A percentile compares a stretch with the other conserved stretches of the same genome.
phyloP scores from a whole-genome alignment of 2,888 invertebrate genomes.

The Mechanitis mazaeus region DNA sequence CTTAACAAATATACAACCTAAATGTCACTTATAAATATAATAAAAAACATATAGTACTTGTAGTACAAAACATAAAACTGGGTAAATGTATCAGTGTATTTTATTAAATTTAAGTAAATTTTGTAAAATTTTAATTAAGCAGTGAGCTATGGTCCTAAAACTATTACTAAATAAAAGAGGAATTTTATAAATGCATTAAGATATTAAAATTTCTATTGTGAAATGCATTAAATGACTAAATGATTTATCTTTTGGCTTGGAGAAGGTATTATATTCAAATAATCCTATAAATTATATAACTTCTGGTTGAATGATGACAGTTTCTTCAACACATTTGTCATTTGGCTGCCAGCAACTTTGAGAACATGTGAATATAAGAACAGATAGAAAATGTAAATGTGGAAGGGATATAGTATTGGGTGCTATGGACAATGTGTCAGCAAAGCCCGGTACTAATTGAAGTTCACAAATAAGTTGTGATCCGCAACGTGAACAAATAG shows the following conservation, averaged over 20 bases:
- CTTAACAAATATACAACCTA: too few relatives aligned
- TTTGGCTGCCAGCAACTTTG: slow-evolving; percentile 89
- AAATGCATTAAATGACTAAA: slow-evolving; percentile 6
- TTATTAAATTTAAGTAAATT: too few relatives aligned
- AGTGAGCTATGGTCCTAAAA: too few relatives aligned
- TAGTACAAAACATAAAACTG: too few relatives aligned
- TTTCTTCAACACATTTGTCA: slow-evolving; percentile 81
- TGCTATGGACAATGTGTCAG: slow-evolving; percentile 80
- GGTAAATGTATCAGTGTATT: too few relatives aligned
- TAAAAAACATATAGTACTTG: too few relatives aligned
- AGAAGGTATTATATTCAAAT: slow-evolving; percentile 2
- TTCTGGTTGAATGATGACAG: slow-evolving; percentile 86
- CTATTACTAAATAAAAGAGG: neutral
- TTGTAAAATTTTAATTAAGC: too few relatives aligned
- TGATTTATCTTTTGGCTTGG: slow-evolving; percentile 11
- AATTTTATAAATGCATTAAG: neutral
- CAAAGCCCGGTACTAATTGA: slow-evolving; percentile 88
- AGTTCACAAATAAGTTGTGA: slow-evolving; percentile 86
- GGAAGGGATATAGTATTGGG: slow-evolving; percentile 68
- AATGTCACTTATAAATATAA: too few relatives aligned
- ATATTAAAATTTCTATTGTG: neutral
- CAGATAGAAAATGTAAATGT: slow-evolving; percentile 90
- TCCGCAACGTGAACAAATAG: slow-evolving; percentile 82
- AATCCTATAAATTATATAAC: slow-evolving; percentile 43
- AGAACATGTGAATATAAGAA: slow-evolving; percentile 88